Percentiles rank a stretch among this genome's conserved stretches.
phyloP scores from a whole-genome alignment of 2,113 vertebrate species.

The Cariama cristata region DNA sequence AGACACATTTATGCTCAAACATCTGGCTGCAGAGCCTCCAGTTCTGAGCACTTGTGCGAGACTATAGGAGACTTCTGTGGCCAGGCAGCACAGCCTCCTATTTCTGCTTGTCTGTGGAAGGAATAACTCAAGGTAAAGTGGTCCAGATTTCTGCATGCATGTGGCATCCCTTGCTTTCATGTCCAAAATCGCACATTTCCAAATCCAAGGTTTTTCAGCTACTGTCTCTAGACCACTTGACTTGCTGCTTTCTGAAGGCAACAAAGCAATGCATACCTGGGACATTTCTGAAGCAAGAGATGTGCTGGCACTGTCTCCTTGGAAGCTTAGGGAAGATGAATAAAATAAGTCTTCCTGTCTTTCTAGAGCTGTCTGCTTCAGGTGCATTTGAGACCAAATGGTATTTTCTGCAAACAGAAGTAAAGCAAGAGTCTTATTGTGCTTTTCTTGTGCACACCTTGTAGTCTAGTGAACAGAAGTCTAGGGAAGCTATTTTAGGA shows the following conservation, averaged over 20 bases:
- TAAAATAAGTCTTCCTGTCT: constrained; percentile 33
- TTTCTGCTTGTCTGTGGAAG: neutral
- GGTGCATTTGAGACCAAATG: constrained; percentile 65
- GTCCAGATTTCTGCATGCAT: neutral
- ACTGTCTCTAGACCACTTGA: neutral
- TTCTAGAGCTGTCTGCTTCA: constrained; percentile 35
- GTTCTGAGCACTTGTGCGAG: neutral
- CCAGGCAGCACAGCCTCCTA: neutral
- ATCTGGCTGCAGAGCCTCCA: neutral
- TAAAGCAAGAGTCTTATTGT: neutral
- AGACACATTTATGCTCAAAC: neutral
- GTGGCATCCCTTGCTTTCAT: neutral
- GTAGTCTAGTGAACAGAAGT: neutral
- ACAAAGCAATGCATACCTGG: constrained; percentile 51
- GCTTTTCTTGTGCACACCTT: neutral
- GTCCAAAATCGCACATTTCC: neutral
- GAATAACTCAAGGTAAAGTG: neutral
- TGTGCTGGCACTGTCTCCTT: constrained; percentile 60
- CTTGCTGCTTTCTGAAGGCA: neutral
- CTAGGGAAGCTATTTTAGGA: neutral
- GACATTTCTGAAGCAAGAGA: constrained; percentile 44
- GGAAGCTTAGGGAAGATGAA: constrained; percentile 46
- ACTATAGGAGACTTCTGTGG: neutral
- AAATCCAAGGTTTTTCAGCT: neutral
- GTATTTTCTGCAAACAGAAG: constrained; percentile 59